Evolutionary conservation across 2,113 vertebrate genomes (phyloP).

Genomic region (Alligator sinensis): DNA sequence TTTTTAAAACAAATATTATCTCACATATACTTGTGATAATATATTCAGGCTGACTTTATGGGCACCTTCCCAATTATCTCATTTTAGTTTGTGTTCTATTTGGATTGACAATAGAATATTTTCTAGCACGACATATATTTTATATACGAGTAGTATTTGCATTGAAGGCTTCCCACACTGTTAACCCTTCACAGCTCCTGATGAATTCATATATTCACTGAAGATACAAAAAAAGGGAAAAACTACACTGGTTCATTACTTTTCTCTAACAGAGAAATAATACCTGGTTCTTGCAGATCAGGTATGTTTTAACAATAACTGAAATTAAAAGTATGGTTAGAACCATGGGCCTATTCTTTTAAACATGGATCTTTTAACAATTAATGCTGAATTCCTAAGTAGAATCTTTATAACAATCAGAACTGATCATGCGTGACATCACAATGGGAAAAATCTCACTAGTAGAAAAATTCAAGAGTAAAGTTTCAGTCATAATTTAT

Average conservation of each 20-base stretch:
- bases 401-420: slow-evolving; percentile 41
- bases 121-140: slow-evolving; percentile 71
- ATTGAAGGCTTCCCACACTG: slow-evolving; percentile 51
- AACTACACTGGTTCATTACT: slow-evolving; percentile 29
- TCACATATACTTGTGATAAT: slow-evolving; percentile 89
- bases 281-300: slow-evolving; percentile 12
- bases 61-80: slow-evolving; percentile 87
- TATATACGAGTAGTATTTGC: slow-evolving; percentile 61
- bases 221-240: slow-evolving; percentile 24
- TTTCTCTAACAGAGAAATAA: slow-evolving; percentile 29
- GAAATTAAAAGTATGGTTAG: slow-evolving; percentile 50
- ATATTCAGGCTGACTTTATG: slow-evolving; percentile 87
- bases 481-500: slow-evolving; percentile 41
- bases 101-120: slow-evolving; percentile 81
- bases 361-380: slow-evolving; percentile 39
- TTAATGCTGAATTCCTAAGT: slow-evolving; percentile 30
- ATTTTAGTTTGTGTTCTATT: slow-evolving; percentile 81
- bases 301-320: slow-evolving; percentile 40
- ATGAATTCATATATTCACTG: slow-evolving; percentile 53
- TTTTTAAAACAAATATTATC: slow-evolving; percentile 92
- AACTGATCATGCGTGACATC: slow-evolving; percentile 46
- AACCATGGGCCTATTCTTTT: slow-evolving; percentile 51
- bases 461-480: slow-evolving; percentile 30
- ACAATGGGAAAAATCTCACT: not conserved
- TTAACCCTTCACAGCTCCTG: slow-evolving; percentile 71